Evolutionary conservation across 2,113 vertebrate genomes (phyloP).

Genomic region (Myrmecophaga tridactyla): DNA sequence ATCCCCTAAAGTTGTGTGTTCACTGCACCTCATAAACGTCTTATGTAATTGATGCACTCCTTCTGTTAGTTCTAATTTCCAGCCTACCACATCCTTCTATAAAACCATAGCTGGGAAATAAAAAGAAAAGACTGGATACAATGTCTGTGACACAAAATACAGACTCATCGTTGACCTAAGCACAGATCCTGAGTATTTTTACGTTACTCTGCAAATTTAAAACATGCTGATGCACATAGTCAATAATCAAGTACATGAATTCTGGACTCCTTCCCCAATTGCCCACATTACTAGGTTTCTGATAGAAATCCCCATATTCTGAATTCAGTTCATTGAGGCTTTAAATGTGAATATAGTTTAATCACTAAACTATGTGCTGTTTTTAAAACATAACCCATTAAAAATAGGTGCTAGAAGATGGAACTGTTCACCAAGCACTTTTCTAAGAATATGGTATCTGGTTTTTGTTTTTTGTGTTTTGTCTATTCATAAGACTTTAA

Average conservation of each 20-base stretch:
- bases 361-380: background rate
- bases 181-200: slow-evolving; percentile 32
- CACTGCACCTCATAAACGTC: slow-evolving; percentile 35
- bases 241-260: slow-evolving; percentile 32
- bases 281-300: background rate
- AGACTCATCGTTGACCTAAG: slow-evolving; percentile 22
- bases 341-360: slow-evolving; percentile 22
- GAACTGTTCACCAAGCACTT: background rate
- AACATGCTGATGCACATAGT: background rate
- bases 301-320: slow-evolving; percentile 13
- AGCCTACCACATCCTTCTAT: slow-evolving; percentile 37
- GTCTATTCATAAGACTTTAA: background rate
- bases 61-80: slow-evolving; percentile 25
- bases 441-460: background rate
- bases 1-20: background rate
- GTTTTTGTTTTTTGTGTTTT: background rate
- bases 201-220: slow-evolving; percentile 35
- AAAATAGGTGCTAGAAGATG: background rate
- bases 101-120: slow-evolving; percentile 14
- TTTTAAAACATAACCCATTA: background rate
- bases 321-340: background rate
- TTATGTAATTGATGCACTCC: slow-evolving; percentile 40
- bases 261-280: background rate
- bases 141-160: slow-evolving; percentile 39
- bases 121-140: background rate